A percentile compares a stretch with the other conserved stretches of the same genome.
phyloP scores from a whole-genome alignment of 2,113 vertebrate species.

The Struthio camelus region DNA sequence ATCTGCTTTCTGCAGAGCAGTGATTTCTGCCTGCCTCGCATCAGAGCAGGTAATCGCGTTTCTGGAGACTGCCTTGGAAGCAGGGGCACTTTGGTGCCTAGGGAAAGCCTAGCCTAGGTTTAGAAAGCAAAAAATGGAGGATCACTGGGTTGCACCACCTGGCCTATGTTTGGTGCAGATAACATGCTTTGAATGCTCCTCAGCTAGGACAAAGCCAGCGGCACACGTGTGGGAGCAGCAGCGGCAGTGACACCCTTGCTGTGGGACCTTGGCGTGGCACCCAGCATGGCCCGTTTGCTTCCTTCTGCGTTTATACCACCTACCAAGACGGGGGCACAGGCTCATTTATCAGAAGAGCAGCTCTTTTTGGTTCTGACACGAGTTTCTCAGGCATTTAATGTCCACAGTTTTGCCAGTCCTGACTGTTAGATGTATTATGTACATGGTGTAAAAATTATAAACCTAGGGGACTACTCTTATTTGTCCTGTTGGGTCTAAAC shows the following conservation, averaged over 20 bases:
- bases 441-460: too few species aligned
- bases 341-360: too few species aligned
- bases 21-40: not conserved
- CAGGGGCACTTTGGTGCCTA: not conserved
- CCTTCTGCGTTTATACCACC: too few species aligned
- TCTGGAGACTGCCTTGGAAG: not conserved
- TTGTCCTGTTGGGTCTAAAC: not conserved
- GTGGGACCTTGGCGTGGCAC: too few species aligned
- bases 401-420: too few species aligned
- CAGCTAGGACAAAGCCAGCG: rapidly evolving
- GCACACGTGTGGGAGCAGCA: not conserved
- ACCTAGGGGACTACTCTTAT: too few species aligned
- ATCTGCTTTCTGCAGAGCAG: not conserved
- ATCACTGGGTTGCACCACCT: not conserved
- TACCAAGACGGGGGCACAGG: too few species aligned
- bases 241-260: too few species aligned
- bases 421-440: too few species aligned
- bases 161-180: rapidly evolving
- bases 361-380: too few species aligned
- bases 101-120: not conserved
- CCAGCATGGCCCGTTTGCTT: too few species aligned
- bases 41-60: not conserved
- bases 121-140: not conserved
- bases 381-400: too few species aligned
- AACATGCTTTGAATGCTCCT: rapidly evolving